Evolutionary conservation across 2,113 vertebrate species (phyloP).

Genomic region (Dromas ardeola): DNA sequence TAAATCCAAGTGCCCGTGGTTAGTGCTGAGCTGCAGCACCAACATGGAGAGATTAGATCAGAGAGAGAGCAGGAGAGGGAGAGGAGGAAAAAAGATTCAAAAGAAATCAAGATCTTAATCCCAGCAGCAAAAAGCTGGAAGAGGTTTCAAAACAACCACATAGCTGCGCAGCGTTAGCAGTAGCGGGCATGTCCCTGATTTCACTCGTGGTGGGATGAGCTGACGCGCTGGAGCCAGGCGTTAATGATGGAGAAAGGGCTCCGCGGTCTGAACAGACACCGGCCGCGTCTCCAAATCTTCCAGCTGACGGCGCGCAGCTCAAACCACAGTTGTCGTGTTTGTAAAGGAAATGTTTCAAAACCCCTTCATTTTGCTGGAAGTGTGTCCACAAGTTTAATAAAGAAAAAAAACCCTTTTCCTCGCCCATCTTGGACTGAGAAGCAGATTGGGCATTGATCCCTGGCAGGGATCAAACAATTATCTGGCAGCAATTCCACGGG

Average conservation of each 20-base stretch:
- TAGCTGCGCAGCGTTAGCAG: accelerated
- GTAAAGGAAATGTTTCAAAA: background rate
- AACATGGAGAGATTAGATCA: background rate
- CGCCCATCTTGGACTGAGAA: background rate
- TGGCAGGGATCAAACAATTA: background rate
- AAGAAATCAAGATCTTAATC: background rate
- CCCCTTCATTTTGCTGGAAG: background rate
- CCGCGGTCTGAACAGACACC: accelerated
- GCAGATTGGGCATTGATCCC: background rate
- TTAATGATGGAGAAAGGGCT: background rate
- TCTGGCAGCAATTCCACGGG: background rate
- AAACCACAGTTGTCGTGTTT: too few relatives aligned
- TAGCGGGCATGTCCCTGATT: accelerated
- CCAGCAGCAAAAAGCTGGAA: background rate
- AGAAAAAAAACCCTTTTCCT: background rate
- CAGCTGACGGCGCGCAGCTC: background rate
- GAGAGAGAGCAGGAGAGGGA: background rate
- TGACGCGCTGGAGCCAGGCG: accelerated
- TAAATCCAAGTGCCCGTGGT: background rate
- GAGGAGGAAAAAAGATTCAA: background rate
- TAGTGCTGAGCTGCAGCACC: background rate
- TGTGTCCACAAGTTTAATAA: accelerated
- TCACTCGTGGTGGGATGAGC: accelerated
- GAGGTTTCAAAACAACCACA: background rate
- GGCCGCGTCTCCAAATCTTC: background rate